These are phyloP conservation scores for Ochropacha duplaris DNA, from an alignment of 2,888 invertebrate species.

Conservation along the genomic window DNA sequence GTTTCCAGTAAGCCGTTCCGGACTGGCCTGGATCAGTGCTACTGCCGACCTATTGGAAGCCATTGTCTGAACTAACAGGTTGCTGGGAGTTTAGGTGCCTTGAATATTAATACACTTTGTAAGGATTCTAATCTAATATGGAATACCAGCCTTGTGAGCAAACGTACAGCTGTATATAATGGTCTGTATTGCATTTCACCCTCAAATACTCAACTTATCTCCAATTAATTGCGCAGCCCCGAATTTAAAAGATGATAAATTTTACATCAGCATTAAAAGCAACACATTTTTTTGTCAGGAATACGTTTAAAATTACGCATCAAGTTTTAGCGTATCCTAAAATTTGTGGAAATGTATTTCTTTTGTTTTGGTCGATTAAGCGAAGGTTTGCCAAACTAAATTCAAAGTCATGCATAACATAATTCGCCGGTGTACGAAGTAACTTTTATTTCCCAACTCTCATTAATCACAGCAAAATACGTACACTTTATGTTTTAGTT, in stretches of 20 bases:
- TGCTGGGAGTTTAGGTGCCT: slow-evolving; percentile 2
- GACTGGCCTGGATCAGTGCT: slow-evolving; percentile 10
- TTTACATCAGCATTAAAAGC: no score
- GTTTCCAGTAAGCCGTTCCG: slow-evolving; percentile 10
- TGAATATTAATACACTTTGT: neutral
- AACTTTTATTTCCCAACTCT: neutral
- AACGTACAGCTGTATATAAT: neutral
- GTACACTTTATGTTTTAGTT: neutral
- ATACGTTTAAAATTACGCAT: no score
- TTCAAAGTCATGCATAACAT: neutral
- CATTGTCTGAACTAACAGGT: slow-evolving; percentile 13
- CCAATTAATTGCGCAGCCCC: no score
- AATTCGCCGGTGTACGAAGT: neutral
- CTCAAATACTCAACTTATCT: no score
- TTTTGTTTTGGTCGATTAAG: neutral
- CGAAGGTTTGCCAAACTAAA: neutral
- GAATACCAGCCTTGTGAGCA: neutral
- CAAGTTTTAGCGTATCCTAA: no score
- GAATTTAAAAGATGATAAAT: no score
- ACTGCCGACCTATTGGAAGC: slow-evolving; percentile 9
- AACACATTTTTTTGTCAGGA: no score
- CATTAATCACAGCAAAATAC: neutral
- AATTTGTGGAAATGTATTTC: no score
- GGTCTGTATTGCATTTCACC: no score
- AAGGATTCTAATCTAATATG: neutral